Evolutionary conservation across 2,797 vertebrate genomes (phyloP).

Genomic region (Lithobates sylvaticus): DNA sequence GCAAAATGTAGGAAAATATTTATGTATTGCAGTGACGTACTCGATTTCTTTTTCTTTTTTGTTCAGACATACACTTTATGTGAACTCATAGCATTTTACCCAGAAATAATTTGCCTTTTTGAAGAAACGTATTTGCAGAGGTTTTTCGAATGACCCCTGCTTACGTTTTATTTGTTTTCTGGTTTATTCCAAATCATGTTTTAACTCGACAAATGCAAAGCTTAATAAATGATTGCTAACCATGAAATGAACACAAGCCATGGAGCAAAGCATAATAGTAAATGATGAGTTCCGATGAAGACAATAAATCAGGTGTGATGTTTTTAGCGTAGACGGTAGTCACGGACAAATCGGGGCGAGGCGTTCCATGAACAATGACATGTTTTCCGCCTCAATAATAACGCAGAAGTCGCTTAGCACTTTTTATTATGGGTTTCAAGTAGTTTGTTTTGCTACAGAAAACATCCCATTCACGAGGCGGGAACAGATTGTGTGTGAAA

Average conservation of each 20-base stretch:
- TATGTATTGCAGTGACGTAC: too few species aligned
- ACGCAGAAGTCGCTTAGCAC: background rate
- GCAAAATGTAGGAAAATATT: too few species aligned
- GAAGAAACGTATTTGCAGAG: background rate
- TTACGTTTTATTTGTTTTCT: constrained; percentile 1
- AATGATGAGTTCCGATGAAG: constrained; percentile 1
- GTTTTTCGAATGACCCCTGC: background rate
- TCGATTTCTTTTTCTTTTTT: too few species aligned
- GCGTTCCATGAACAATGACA: constrained; percentile 10
- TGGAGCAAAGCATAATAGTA: constrained; percentile 32
- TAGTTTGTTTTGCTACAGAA: constrained; percentile 38
- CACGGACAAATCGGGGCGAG: constrained; percentile 14
- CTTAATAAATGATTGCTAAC: background rate
- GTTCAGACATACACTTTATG: background rate
- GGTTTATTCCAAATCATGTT: constrained; percentile 36
- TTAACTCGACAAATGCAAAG: constrained; percentile 21
- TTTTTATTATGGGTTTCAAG: constrained; percentile 20
- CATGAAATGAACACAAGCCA: constrained; percentile 4
- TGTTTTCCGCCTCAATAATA: constrained; percentile 9
- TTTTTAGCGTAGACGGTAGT: constrained; percentile 3
- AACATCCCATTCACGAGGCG: constrained; percentile 30
- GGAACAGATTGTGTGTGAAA: constrained; percentile 5
- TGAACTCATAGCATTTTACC: background rate
- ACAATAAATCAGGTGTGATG: constrained; percentile 22
- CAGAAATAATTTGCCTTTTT: background rate